phyloP scores from a whole-genome alignment of 2,113 vertebrate species.

The Argyrosomus japonicus region DNA sequence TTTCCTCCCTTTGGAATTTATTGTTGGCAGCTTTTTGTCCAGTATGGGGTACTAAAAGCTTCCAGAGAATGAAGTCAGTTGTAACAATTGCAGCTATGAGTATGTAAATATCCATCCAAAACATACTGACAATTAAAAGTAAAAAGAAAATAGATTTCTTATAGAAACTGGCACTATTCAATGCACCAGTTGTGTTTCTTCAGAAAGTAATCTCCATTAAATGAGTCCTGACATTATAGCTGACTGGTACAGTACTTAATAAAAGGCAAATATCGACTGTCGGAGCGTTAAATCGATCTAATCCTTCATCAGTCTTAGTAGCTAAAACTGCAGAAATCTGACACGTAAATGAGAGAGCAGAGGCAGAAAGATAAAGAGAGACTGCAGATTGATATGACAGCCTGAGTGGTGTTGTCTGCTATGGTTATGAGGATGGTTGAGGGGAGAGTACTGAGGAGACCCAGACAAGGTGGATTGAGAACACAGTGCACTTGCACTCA shows the following conservation, averaged over 20 bases:
- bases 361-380: constrained; percentile 41
- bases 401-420: constrained; percentile 66
- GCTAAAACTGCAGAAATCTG: constrained; percentile 31
- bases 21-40: constrained; percentile 24
- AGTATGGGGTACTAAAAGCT: background rate
- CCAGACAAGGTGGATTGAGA: constrained; percentile 61
- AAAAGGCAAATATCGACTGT: constrained; percentile 17
- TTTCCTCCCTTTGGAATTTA: constrained; percentile 38
- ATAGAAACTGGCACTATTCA: background rate
- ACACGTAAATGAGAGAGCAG: background rate
- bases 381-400: constrained; percentile 61
- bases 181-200: background rate
- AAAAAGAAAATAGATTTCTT: background rate
- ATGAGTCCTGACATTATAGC: background rate
- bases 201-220: constrained; percentile 20
- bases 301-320: background rate
- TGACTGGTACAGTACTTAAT: constrained; percentile 20
- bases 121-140: constrained; percentile 2
- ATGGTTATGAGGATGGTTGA: constrained; percentile 65
- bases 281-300: constrained; percentile 12
- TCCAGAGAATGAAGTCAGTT: constrained; percentile 24
- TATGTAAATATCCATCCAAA: background rate
- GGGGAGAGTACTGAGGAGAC: constrained; percentile 32
- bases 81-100: background rate
- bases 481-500: constrained; percentile 66